Evolutionary conservation across 2,888 invertebrate species (phyloP).

Genomic region (Agrochola lota): DNA sequence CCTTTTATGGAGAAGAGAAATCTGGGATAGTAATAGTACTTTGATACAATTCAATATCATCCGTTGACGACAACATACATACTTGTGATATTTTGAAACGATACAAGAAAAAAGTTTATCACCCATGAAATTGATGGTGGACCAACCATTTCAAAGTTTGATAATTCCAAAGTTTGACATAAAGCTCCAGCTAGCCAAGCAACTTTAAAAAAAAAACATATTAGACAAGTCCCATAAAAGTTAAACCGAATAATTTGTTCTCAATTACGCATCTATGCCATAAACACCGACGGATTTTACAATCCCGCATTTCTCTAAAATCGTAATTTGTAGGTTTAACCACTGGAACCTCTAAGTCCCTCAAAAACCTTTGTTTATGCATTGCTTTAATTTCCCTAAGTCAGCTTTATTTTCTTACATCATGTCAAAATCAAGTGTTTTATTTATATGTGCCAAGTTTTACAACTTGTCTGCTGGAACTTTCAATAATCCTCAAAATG

Average conservation of each 20-base stretch:
- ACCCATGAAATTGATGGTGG: neutral
- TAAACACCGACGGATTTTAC: neutral
- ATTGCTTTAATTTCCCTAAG: constrained; percentile 28
- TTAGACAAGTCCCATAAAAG: neutral
- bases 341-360: neutral
- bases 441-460: constrained; percentile 46
- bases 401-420: constrained; percentile 33
- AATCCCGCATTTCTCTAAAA: neutral
- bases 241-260: neutral
- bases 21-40: neutral
- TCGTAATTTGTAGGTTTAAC: neutral
- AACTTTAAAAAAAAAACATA: neutral
- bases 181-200: too few species aligned
- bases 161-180: neutral
- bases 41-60: neutral
- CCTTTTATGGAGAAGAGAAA: constrained; percentile 16
- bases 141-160: neutral
- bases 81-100: neutral
- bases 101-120: neutral
- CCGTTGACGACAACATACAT: neutral
- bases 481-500: constrained; percentile 43
- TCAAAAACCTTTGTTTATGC: constrained; percentile 12
- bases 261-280: neutral
- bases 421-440: constrained; percentile 22
- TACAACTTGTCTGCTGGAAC: constrained; percentile 29